Evolutionary conservation across 2,797 vertebrate species (phyloP), one percentile per base, ranked within the genome.

Genomic region (Psittacula echo): DNA sequence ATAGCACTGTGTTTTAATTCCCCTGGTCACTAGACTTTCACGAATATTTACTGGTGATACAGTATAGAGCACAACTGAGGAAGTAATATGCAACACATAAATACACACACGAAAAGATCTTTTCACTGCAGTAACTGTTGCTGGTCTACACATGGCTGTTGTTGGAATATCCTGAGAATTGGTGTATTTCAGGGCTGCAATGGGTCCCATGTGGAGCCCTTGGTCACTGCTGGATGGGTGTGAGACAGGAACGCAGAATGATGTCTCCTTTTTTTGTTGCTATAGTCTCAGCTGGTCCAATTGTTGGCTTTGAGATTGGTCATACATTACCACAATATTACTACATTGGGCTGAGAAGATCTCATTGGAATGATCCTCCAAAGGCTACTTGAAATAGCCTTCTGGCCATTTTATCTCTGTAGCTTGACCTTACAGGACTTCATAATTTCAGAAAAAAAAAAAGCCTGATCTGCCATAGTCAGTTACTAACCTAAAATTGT

Each of bases 1-100:
- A 20, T 21, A 66, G 7, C 17, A n/a, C 9, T 51, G 7, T 21
- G 13, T 45, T 94, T 72, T 47, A 60, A 53, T 65, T 61, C 9
- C 19, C 32, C 27, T 58, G 15, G n/a, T 87, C 60, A 27, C 53
- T 62, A 45, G 70, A 58, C 32, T 93, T 68, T 66, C 66, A 30
- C 26, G 61, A 67, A 47, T 71, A 92, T 82, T 70, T 74, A 48
- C 53, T 29, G n/a, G 14, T 61, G 24, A 50, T 27, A n/a, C 21
- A 1, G 1, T 22, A 73, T 0, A 67, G 41, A 60, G 56, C 20
- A 68, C 7, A 53, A 3, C 19, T 79, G 32, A 67, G 34, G 45
- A 65, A 37, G 10, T 9, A 3, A 7, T 9, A 77, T 27, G 37
- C 9, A 65, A 58, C 7, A 61, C 24, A 24, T 10, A 11, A 19